These are phyloP conservation scores for Cephus sareptanus DNA, from an alignment of 2,888 invertebrate genomes.

Conservation along the genomic window DNA sequence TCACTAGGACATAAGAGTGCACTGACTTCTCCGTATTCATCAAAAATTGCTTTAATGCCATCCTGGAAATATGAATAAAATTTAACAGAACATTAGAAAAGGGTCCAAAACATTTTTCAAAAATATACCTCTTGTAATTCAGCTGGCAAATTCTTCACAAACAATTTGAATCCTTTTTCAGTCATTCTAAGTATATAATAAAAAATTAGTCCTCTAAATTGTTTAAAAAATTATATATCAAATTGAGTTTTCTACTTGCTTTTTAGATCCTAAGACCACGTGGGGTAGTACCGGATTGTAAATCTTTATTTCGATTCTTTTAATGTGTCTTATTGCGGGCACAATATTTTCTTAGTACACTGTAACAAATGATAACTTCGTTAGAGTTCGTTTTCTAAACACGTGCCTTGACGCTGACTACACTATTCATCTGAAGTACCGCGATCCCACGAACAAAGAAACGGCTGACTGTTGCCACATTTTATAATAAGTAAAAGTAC, in stretches of 20 bases:
- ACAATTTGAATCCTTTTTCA: constrained; percentile 36
- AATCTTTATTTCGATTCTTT: neutral
- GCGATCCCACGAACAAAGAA: neutral
- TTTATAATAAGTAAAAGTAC: neutral
- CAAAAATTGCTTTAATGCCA: constrained; percentile 44
- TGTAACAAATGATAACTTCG: too few species aligned
- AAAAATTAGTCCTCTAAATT: neutral
- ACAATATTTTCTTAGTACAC: too few species aligned
- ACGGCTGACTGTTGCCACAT: neutral
- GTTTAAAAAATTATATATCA: too few species aligned
- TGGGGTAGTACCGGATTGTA: neutral
- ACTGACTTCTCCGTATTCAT: constrained; percentile 38
- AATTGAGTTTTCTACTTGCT: neutral
- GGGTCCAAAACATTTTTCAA: neutral
- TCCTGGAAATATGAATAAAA: constrained; percentile 27
- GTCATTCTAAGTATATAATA: neutral
- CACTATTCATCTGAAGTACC: neutral
- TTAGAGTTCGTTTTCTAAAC: too few species aligned
- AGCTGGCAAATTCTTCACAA: constrained; percentile 44
- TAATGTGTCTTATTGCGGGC: too few species aligned
- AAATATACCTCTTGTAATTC: constrained; percentile 44
- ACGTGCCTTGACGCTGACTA: too few species aligned
- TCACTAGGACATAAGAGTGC: constrained; percentile 29
- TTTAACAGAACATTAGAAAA: neutral
- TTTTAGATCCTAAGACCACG: neutral